A percentile compares a stretch with the other conserved stretches of the same genome.
Conservation (phyloP, 64 coral and sea anemone species). For the Pocillopora verrucosa region DNA sequence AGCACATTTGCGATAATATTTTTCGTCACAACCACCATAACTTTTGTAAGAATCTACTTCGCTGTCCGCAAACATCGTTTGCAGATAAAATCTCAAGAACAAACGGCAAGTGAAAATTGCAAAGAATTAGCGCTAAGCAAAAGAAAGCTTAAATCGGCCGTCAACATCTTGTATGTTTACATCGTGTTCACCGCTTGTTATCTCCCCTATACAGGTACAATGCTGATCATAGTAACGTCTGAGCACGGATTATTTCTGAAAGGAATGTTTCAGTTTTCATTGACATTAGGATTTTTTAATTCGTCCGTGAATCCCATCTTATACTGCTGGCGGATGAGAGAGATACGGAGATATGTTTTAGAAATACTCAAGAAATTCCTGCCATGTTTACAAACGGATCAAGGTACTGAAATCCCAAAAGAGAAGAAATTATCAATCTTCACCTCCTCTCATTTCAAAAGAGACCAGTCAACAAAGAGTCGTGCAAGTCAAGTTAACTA, state of each 20-base stretch:
- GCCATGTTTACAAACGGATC: background rate
- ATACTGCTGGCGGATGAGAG: slow-evolving; percentile 40
- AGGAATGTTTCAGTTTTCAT: background rate
- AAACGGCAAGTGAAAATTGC: background rate
- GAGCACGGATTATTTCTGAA: background rate
- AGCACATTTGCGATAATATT: background rate
- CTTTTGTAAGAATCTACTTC: slow-evolving; percentile 14
- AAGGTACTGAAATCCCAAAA: background rate
- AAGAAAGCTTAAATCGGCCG: slow-evolving; percentile 7
- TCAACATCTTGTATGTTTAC: background rate
- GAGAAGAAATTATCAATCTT: background rate
- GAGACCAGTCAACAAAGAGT: background rate
- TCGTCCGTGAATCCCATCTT: slow-evolving; percentile 22
- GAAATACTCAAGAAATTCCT: background rate
- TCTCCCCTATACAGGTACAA: background rate
- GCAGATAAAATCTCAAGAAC: slow-evolving; percentile 8
- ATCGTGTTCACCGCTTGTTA: background rate
- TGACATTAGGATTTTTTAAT: slow-evolving; percentile 8
- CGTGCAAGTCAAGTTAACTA: background rate
- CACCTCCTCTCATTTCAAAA: background rate
- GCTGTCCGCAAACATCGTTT: background rate
- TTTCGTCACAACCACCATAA: background rate
- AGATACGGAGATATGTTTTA: slow-evolving; percentile 13
- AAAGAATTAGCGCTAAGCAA: background rate
- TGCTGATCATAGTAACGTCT: background rate